Base-by-base conservation (phyloP, 2,113 vertebrate species). In the Lethenteron camtschaticum region DNA sequence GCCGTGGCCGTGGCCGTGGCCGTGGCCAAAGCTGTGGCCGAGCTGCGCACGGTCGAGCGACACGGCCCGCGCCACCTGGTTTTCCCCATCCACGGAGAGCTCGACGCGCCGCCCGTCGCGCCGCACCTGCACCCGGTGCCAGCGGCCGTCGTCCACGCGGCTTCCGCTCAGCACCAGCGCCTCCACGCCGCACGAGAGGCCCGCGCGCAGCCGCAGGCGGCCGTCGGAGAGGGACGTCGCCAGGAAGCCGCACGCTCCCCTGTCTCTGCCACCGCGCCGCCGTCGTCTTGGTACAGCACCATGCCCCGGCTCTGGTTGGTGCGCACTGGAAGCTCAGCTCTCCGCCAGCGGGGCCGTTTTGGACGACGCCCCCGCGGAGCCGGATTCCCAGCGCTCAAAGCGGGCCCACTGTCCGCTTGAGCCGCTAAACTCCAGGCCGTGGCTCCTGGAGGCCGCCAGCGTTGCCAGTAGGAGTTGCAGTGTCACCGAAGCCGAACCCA, bases 331-430 rank as follows among this genome's bases (percentile, higher is more conserved):
- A 92, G 78, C 86, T 94, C 70, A 96, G 84, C 76, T 91, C 85
- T 0, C 85, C 89, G 2, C 81, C 82, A 11, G 81, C 76, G 56
- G 80, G 4, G 87, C 86, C 41, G 41, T 41, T 41, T 41, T 41
- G n/a, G n/a, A 66, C 63, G 63, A 66, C n/a, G 63, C 63, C 63
- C 63, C 63, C 41, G 41, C 41, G 41, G 41, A 41, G 41, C 41
- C 41, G 6, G 41, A 41, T 2, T 87, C 83, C 86, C 88, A 92
- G 66, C 84, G 85, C 11, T 81, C 85, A 2, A 91, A 95, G 14
- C 90, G 86, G 0, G 88, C 88, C 90, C 90, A 95, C 76, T 95
- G 89, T 68, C 89, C 90, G 0, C 88, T 85, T 58, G 85, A 79
- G 0, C 90, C 90, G 20, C 87, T 86, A 3, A 95, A 95, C 73